Percentiles rank a stretch among this genome's conserved stretches.
Evolutionary conservation across 2,888 invertebrate species (phyloP).

Genomic region (Tenodera sinensis): DNA sequence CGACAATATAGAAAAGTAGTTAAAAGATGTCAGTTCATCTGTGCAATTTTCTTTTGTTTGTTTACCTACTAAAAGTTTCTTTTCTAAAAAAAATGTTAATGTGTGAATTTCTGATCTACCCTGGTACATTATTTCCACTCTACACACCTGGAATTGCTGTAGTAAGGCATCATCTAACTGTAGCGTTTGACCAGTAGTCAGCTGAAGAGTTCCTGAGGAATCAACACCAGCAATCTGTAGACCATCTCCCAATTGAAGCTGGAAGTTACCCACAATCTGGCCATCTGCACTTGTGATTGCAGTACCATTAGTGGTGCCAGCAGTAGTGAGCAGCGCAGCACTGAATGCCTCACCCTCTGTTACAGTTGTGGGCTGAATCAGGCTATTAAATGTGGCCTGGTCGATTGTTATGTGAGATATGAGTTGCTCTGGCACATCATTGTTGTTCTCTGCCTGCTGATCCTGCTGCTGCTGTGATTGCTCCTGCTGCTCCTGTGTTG

Average conservation of each 20-base stretch:
- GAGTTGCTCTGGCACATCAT: not conserved
- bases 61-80: no score
- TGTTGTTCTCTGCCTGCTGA: not conserved
- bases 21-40: no score
- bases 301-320: conserved; percentile 36
- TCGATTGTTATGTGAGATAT: conserved; percentile 11
- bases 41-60: no score
- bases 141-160: conserved; percentile 41
- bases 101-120: no score
- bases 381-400: not conserved
- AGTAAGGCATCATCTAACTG: conserved; percentile 49
- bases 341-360: not conserved
- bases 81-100: no score
- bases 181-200: conserved; percentile 43
- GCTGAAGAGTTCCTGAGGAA: conserved; percentile 29
- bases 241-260: conserved; percentile 42
- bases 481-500: not conserved
- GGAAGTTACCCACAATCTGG: conserved; percentile 42
- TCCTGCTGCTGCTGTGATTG: not conserved
- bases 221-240: conserved; percentile 30
- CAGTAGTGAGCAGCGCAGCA: not conserved
- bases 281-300: conserved; percentile 31
- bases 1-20: no score
- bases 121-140: not conserved
- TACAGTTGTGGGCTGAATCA: not conserved